Evolutionary conservation across 2,113 vertebrate species (phyloP), one percentile per base, ranked within the genome.

Genomic region (Rhabdomys dilectus): DNA sequence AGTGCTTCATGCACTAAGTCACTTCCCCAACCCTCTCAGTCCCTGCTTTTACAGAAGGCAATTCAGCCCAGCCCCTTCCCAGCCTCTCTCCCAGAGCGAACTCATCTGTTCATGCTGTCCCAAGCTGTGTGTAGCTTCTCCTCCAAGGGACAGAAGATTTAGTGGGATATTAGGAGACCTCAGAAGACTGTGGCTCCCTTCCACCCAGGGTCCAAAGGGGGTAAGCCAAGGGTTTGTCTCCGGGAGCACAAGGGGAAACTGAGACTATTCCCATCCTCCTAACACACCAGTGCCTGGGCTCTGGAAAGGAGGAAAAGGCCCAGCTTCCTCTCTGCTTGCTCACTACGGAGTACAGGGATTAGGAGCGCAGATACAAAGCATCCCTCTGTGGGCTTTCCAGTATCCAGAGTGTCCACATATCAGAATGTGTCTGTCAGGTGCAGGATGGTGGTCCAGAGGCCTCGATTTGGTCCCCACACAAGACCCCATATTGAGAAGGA

Each of bases 101-200:
- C 3, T 31, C 11, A 10, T 31, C 0, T 15, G 26, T 21, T 84
- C 58, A 58, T 3, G 0, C 8, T 11, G 42, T 42, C n/a, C 5
- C 8, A 31, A 81, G 56, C 78, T 58, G 2, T 12, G 4, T 34
- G 24, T 36, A 39, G 34, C n/a, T 60, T 81, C 87, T 45, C 72
- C 66, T 70, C 80, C 68, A 7, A 48, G 16, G 17, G 3, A 56
- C 10, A 21, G 80, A 88, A 31, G 34, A 26, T 81, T 34, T 58
- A 29, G 26, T 24, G 0, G 0, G 51, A 36, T 15, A 31, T 1
- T 62, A 11, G 82, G 26, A 53, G 72, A 72, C 87, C 75, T 58
- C 6, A 16, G 24, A 39, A 86, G 48, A 36, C 51, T 17, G 15
- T 24, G 75, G 24, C 16, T 88, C 51, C 87, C 56, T 70, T 66